Conservation (phyloP, 2,888 invertebrate species). For the Lasioglossum marginatum region DNA sequence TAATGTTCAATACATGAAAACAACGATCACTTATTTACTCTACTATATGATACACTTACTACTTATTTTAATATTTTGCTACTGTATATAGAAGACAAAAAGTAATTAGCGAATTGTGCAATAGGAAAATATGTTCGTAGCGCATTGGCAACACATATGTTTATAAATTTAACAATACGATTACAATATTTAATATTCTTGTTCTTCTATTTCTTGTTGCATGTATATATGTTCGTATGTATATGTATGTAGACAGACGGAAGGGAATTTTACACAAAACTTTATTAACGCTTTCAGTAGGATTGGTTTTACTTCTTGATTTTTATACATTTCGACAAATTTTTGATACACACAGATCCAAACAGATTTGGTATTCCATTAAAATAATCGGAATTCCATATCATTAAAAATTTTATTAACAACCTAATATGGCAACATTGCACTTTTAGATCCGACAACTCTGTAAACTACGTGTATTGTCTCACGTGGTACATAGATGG, state of each 20-base stretch:
- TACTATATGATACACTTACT: not conserved
- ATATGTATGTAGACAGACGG: not conserved
- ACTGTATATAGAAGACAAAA: not conserved
- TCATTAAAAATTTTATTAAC: not conserved
- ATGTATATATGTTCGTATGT: not conserved
- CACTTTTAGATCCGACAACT: not conserved
- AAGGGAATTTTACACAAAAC: not conserved
- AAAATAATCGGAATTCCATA: not conserved
- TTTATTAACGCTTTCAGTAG: not conserved
- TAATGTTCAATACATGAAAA: not conserved
- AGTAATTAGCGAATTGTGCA: not conserved
- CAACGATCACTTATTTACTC: slow-evolving; percentile 1
- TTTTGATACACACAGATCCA: not conserved
- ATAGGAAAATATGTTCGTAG: not conserved
- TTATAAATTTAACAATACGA: not conserved
- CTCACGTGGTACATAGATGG: not conserved
- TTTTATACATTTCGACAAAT: not conserved
- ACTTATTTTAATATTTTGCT: not conserved
- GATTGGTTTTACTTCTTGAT: not conserved
- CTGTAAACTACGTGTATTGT: not conserved
- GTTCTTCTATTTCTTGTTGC: not conserved
- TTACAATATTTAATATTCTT: not conserved
- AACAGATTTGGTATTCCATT: not conserved
- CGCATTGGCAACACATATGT: not conserved
- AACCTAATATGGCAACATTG: not conserved